phyloP scores from a whole-genome alignment of 2,797 vertebrate species.

The Ctenopoma multispine region DNA sequence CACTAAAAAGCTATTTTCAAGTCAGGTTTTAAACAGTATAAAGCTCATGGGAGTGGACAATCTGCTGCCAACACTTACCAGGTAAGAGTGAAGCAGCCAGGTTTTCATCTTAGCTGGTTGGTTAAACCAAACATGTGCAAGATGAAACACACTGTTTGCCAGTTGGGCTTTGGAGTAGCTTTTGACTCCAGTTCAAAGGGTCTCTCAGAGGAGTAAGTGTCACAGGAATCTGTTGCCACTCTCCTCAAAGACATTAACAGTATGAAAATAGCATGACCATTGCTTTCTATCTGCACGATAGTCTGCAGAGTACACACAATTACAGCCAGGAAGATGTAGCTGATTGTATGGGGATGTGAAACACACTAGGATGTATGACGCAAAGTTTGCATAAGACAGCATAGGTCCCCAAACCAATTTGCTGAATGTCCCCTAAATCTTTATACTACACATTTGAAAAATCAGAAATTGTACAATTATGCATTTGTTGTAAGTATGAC shows the following conservation, averaged over 20 bases:
- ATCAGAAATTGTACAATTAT: neutral
- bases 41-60: neutral
- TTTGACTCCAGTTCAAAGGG: slow-evolving; percentile 1
- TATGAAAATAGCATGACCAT: neutral
- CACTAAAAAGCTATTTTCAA: neutral
- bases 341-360: neutral
- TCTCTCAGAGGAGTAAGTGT: neutral
- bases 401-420: too few relatives aligned
- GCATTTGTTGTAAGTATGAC: neutral
- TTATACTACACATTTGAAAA: too few relatives aligned
- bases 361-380: neutral
- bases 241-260: neutral
- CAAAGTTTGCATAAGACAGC: too few relatives aligned
- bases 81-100: neutral
- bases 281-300: neutral
- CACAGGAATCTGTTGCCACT: neutral
- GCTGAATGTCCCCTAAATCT: too few relatives aligned
- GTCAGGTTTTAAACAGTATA: neutral
- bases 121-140: neutral
- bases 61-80: neutral
- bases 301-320: too few relatives aligned
- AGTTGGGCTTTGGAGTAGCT: neutral
- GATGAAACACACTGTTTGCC: neutral
- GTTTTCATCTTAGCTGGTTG: slow-evolving; percentile 7
- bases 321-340: too few relatives aligned